These are phyloP conservation scores for Eupithecia pulchellata DNA, from an alignment of 2,888 invertebrate genomes.

Conservation along the genomic window DNA sequence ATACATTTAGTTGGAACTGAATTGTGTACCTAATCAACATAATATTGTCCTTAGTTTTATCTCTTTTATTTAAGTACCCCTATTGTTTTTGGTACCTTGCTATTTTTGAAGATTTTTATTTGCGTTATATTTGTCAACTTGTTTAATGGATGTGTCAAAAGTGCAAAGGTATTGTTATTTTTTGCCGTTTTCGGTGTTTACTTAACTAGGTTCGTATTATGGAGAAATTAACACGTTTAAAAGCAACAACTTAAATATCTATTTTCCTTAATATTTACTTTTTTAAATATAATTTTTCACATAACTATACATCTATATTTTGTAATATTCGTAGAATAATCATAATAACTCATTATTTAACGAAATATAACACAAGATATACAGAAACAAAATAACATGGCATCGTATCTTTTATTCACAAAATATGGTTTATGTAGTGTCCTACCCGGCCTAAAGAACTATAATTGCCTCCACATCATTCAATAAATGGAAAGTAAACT, in stretches of 20 bases:
- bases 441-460: neutral
- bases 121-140: neutral
- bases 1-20: neutral
- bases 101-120: neutral
- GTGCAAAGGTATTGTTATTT: neutral
- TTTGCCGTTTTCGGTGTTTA: neutral
- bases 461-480: neutral
- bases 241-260: neutral
- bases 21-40: neutral
- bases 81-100: neutral
- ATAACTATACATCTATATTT: too few species aligned
- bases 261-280: neutral
- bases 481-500: too few species aligned
- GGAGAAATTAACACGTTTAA: neutral
- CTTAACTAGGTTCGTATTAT: neutral
- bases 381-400: neutral
- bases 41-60: neutral
- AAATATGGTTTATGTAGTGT: neutral
- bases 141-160: neutral
- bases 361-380: neutral
- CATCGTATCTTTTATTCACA: neutral
- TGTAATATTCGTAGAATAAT: neutral
- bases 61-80: neutral
- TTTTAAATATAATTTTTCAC: neutral
- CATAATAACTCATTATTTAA: neutral